Evolutionary conservation across 2,113 vertebrate genomes (phyloP).

Genomic region (Pachypanchax playfairii): DNA sequence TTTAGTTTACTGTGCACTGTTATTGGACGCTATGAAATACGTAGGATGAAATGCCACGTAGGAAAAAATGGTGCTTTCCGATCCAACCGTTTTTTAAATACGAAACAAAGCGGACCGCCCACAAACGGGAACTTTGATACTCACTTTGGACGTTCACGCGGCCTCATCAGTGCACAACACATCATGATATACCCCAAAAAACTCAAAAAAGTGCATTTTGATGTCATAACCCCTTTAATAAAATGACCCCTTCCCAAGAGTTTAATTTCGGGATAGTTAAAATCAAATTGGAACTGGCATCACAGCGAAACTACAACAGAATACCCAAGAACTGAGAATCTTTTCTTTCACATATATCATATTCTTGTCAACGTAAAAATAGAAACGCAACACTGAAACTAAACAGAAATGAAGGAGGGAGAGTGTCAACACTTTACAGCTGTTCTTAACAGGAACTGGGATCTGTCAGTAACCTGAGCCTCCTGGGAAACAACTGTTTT

Average conservation of each 20-base stretch:
- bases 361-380: conserved; percentile 33
- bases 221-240: too few species aligned
- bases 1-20: too few species aligned
- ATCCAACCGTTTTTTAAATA: too few species aligned
- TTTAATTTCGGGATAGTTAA: conserved; percentile 16
- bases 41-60: too few species aligned
- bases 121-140: too few species aligned
- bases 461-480: conserved; percentile 72
- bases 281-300: conserved; percentile 29
- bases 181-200: too few species aligned
- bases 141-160: too few species aligned
- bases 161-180: too few species aligned
- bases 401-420: conserved; percentile 40
- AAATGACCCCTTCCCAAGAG: conserved; percentile 25
- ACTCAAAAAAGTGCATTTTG: too few species aligned
- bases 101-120: too few species aligned
- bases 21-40: too few species aligned
- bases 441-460: conserved; percentile 62
- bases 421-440: conserved; percentile 62
- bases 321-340: conserved; percentile 48
- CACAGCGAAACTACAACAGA: conserved; percentile 39
- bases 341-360: conserved; percentile 60
- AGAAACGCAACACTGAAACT: conserved; percentile 40
- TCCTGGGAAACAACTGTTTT: conserved; percentile 70
- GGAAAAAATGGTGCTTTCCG: too few species aligned